Evolutionary conservation across 2,888 invertebrate genomes (phyloP).

Genomic region (Eremobia ochroleuca): DNA sequence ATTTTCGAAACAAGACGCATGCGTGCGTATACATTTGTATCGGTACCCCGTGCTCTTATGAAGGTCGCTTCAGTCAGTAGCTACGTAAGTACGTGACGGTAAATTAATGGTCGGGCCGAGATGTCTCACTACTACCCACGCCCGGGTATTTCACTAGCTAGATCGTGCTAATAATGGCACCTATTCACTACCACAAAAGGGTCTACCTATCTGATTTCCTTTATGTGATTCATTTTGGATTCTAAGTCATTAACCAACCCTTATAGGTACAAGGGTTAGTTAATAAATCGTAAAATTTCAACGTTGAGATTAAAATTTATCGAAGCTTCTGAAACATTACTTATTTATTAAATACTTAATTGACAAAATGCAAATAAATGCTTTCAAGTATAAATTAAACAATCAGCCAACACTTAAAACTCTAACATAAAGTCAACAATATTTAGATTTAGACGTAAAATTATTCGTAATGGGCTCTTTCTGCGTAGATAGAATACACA

Average conservation of each 20-base stretch:
- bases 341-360: constrained; percentile 18
- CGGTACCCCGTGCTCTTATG: constrained; percentile 2
- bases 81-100: constrained; percentile 39
- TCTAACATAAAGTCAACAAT: constrained; percentile 10
- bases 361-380: constrained; percentile 13
- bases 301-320: neutral
- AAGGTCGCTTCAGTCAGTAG: constrained; percentile 17
- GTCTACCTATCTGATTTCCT: neutral
- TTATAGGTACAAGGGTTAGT: too few species aligned
- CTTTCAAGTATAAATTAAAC: constrained; percentile 6
- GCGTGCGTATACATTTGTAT: constrained; percentile 4
- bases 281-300: constrained; percentile 17
- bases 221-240: constrained; percentile 6
- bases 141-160: constrained; percentile 7
- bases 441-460: constrained; percentile 30
- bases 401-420: neutral
- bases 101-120: constrained; percentile 49
- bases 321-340: neutral
- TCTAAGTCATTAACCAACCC: constrained; percentile 11
- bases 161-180: constrained; percentile 35
- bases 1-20: neutral
- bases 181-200: constrained; percentile 28
- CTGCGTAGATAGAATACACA: constrained; percentile 26
- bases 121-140: constrained; percentile 16
- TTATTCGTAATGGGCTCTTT: constrained; percentile 29